Conservation (phyloP, 2,888 invertebrate species). For the Lypha dubia region DNA sequence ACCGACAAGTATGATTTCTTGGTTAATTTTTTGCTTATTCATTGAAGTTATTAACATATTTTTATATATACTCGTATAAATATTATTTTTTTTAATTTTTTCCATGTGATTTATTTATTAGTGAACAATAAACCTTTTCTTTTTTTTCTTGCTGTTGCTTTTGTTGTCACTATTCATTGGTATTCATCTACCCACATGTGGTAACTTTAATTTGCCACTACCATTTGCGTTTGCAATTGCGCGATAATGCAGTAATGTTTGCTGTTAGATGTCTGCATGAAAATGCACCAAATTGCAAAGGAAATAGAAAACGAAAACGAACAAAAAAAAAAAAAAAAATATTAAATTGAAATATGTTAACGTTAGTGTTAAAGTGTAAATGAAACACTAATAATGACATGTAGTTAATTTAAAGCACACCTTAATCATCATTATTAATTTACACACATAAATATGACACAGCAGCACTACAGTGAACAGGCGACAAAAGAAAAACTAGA, state of each 20-base stretch:
- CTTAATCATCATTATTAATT: constrained; percentile 71
- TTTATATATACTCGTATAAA: too few species aligned
- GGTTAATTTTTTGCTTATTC: neutral
- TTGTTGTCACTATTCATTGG: constrained; percentile 32
- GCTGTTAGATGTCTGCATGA: constrained; percentile 19
- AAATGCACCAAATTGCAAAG: constrained; percentile 35
- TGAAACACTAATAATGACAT: constrained; percentile 72
- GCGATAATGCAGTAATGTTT: constrained; percentile 39
- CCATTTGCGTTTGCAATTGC: constrained; percentile 63
- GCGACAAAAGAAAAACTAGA: constrained; percentile 44
- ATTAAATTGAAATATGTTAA: constrained; percentile 59
- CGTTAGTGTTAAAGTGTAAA: constrained; percentile 72
- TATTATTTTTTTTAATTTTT: constrained; percentile 3
- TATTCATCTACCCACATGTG: constrained; percentile 62
- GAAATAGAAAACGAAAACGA: constrained; percentile 10
- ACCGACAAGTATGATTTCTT: neutral
- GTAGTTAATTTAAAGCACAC: constrained; percentile 71
- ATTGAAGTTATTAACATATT: neutral
- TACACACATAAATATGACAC: constrained; percentile 58
- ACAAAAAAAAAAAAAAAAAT: too few species aligned
- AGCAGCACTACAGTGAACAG: constrained; percentile 51
- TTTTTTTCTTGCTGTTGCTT: constrained; percentile 8
- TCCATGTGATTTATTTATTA: constrained; percentile 47
- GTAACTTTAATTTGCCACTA: constrained; percentile 59
- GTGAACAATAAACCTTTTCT: constrained; percentile 24